A percentile compares a stretch with the other conserved stretches of the same genome.
These are phyloP conservation scores for Mercenaria mercenaria DNA, from an alignment of 1,140 invertebrate genomes.

Conservation along the genomic window DNA sequence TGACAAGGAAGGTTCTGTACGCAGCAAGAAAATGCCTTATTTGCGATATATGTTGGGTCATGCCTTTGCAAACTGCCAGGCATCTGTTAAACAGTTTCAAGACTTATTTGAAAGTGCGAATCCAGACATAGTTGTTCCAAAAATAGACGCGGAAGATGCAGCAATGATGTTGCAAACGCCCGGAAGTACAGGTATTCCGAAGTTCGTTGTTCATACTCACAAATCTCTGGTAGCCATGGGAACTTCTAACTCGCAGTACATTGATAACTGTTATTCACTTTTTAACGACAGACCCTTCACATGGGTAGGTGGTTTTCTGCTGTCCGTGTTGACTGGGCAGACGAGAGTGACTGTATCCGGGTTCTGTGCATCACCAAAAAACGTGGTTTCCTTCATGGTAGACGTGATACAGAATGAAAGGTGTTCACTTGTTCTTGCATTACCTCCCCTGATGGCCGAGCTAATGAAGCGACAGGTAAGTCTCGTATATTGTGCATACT, in stretches of 20 bases:
- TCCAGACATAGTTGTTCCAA: neutral
- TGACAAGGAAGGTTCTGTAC: neutral
- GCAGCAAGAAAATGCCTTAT: neutral
- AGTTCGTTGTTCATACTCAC: slow-evolving; percentile 15
- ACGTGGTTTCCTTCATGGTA: neutral
- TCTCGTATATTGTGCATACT: neutral
- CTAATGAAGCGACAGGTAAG: neutral
- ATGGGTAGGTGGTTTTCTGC: slow-evolving; percentile 25
- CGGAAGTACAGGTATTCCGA: slow-evolving; percentile 48
- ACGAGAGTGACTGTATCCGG: slow-evolving; percentile 16
- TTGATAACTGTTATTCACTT: neutral
- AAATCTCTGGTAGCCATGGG: neutral
- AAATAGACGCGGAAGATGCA: neutral
- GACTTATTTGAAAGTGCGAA: neutral
- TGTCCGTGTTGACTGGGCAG: neutral
- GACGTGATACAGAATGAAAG: neutral
- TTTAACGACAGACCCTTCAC: slow-evolving; percentile 38
- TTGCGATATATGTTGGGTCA: neutral
- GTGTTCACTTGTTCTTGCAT: neutral
- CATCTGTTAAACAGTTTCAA: neutral
- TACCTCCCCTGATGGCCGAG: neutral
- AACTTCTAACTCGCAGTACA: neutral
- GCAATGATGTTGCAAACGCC: slow-evolving; percentile 40
- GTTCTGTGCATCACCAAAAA: neutral
- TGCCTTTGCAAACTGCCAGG: neutral